phyloP scores from a whole-genome alignment of 2,797 vertebrate genomes.

The Alca torda region DNA sequence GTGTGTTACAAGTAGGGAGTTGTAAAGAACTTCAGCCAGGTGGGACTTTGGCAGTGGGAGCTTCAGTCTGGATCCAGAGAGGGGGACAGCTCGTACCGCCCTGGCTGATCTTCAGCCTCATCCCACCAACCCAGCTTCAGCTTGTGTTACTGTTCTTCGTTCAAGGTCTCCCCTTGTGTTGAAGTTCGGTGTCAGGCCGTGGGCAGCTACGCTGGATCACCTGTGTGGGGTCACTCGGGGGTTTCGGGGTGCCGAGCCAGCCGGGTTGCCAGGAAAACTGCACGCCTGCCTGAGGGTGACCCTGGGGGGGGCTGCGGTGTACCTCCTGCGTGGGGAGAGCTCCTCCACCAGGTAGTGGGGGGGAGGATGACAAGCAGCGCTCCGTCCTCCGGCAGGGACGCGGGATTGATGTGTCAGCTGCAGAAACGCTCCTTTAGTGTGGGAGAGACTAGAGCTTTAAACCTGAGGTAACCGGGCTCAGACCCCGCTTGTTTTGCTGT shows the following conservation, averaged over 20 bases:
- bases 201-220: not conserved
- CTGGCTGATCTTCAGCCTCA: not conserved
- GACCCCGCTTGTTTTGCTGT: accelerated
- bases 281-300: not conserved
- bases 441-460: not conserved
- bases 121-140: not conserved
- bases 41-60: not conserved
- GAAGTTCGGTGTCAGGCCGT: not conserved
- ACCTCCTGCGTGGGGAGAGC: accelerated
- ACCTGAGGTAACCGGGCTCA: accelerated
- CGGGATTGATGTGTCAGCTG: not conserved
- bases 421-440: not conserved
- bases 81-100: not conserved
- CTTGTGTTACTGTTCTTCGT: too few relatives aligned
- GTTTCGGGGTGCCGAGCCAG: not conserved
- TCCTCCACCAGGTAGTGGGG: not conserved
- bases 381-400: accelerated
- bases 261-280: accelerated
- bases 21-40: not conserved
- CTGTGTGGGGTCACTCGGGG: not conserved
- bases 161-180: not conserved
- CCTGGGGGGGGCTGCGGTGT: accelerated
- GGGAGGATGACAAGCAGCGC: not conserved
- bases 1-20: not conserved
- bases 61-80: not conserved